Base-by-base conservation (phyloP, 2,888 invertebrate species). In the Cecidostiba fungosa region DNA sequence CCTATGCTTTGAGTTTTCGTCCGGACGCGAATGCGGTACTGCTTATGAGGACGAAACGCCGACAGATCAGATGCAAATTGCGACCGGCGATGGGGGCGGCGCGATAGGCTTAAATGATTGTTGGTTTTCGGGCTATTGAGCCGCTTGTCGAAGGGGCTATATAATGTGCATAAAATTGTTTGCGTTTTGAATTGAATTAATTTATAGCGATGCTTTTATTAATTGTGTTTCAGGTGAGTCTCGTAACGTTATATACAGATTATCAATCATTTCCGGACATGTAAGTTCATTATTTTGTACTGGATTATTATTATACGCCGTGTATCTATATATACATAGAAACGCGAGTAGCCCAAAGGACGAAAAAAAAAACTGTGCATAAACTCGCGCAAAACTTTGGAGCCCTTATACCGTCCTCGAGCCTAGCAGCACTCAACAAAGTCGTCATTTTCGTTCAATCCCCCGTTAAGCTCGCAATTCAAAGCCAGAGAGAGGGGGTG, bases 1-100 rank as follows among this genome's bases (percentile, higher is more conserved):
- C 54, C 54, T n/a, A 4, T 59, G 54, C 54, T 59, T 59, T 23
- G 8, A 66, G 66, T 66, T 66, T 89, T 90, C 89, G 89, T 89
- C 36, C 72, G 50, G 69, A 72, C 70, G 54, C 3, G 73, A 39
- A 1, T 69, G 76, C 76, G 70, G 82, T 74, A 50, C 79, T 36
- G 72, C 36, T 79, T 69, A 32, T 39, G 76, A 62, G 54, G 39
- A 69, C n/a, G 84, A 74, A 70, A 81, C 72, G 66, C 19, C 32
- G 62, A 36, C 50, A 19, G 54, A 62, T 76, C 54, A 72, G 77
- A 86, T 83, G 81, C 86, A 84, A 80, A 81, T 85, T 70, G 26
- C 54, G 8, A 19, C 69, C 54, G 72, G 43, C 73, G 78, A 50
- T 70, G 47, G 54, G 32, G 77, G 66, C 23, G 36, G 36, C n/a